A percentile compares a stretch with the other conserved stretches of the same genome.
Evolutionary conservation across 2,113 vertebrate genomes (phyloP).

Genomic region (Gasterosteus nipponicus): DNA sequence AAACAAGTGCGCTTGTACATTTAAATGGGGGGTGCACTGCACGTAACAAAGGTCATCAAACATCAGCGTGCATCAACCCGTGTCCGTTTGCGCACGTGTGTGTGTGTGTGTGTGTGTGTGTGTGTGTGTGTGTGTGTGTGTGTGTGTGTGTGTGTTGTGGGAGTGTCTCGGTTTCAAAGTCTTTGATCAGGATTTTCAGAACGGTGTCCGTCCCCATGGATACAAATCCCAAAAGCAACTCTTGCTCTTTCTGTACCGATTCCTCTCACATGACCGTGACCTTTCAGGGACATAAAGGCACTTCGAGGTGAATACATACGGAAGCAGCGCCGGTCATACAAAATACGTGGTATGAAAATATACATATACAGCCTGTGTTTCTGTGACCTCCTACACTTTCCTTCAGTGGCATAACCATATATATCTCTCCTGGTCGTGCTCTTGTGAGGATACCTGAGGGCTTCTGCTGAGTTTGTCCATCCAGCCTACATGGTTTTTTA

Average conservation of each 20-base stretch:
- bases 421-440: neutral
- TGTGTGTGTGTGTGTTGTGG: neutral
- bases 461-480: neutral
- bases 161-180: neutral
- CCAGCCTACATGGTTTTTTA: neutral
- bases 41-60: constrained; percentile 13
- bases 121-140: neutral
- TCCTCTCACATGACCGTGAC: neutral
- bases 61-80: neutral
- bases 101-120: neutral
- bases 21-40: neutral
- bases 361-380: neutral
- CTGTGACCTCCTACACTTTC: neutral
- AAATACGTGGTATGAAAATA: neutral
- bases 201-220: constrained; percentile 4
- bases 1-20: constrained; percentile 1
- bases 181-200: constrained; percentile 10
- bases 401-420: too few species aligned
- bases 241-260: neutral
- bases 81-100: neutral
- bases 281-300: neutral
- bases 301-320: neutral
- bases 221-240: neutral
- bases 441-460: neutral
- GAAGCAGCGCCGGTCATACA: neutral